phyloP scores from a whole-genome alignment of 2,797 vertebrate species.

The Sebastes alutus region DNA sequence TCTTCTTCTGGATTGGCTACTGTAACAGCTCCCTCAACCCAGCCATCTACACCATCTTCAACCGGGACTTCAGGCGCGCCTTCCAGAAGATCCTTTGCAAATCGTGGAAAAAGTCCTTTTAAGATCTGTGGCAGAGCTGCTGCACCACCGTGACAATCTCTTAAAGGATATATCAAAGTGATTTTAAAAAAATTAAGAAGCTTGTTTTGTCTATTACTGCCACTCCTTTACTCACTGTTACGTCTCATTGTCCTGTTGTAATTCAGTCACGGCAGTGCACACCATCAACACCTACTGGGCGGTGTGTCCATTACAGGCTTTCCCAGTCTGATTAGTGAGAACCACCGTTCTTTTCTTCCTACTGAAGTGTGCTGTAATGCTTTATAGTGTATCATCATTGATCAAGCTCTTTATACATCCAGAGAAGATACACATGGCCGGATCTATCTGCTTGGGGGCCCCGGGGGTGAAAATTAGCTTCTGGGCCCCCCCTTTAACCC shows the following conservation, averaged over 20 bases:
- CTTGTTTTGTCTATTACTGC: conserved; percentile 21
- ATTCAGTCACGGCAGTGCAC: conserved; percentile 36
- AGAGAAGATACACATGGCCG: neutral
- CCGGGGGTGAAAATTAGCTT: neutral
- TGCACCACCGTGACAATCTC: conserved; percentile 33
- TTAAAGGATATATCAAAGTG: conserved; percentile 22
- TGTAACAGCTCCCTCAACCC: conserved; percentile 97
- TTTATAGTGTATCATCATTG: conserved; percentile 13
- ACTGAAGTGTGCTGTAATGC: conserved; percentile 33
- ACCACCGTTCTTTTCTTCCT: neutral
- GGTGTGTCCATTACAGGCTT: neutral
- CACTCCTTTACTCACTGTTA: conserved; percentile 8
- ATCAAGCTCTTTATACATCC: conserved; percentile 2
- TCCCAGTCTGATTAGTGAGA: neutral
- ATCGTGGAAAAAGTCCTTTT: conserved; percentile 86
- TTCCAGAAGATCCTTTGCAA: conserved; percentile 94
- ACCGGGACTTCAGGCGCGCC: conserved; percentile 93
- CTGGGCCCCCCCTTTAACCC: neutral
- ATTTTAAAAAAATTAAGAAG: neutral
- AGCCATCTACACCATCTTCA: conserved; percentile 96
- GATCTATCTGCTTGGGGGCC: neutral
- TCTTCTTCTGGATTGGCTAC: conserved; percentile 98
- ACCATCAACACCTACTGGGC: neutral
- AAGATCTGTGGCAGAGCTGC: conserved; percentile 38
- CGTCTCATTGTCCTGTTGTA: conserved; percentile 40